These are phyloP conservation scores for Scaptomyza parva DNA, from an alignment of 2,888 invertebrate species.

Conservation along the genomic window DNA sequence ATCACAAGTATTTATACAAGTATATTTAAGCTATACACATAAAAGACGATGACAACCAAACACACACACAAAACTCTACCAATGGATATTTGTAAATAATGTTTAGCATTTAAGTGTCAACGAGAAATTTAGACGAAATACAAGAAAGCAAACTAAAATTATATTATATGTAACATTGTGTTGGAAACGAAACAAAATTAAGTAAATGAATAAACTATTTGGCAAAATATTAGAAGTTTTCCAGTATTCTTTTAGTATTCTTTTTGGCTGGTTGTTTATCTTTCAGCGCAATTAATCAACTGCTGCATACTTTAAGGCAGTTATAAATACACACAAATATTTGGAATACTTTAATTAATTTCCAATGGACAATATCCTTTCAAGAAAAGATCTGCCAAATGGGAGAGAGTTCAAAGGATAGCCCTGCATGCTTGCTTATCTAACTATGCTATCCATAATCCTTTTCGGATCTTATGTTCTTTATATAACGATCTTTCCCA, in stretches of 20 bases:
- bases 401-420: too few species aligned
- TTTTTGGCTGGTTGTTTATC: conserved; percentile 21
- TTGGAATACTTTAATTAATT: too few species aligned
- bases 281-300: background rate
- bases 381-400: too few species aligned
- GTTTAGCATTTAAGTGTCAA: conserved; percentile 68
- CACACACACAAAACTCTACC: conserved; percentile 29
- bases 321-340: too few species aligned
- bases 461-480: too few species aligned
- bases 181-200: conserved; percentile 42
- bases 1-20: conserved; percentile 28
- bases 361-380: too few species aligned
- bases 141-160: conserved; percentile 13
- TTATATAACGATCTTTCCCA: too few species aligned
- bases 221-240: background rate
- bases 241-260: background rate
- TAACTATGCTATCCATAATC: too few species aligned
- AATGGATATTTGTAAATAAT: conserved; percentile 73
- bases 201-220: conserved; percentile 43
- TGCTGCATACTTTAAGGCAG: conserved; percentile 20
- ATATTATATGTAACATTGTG: conserved; percentile 61
- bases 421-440: too few species aligned
- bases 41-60: conserved; percentile 23
- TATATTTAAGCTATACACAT: conserved; percentile 14
- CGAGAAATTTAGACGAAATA: conserved; percentile 54